These are phyloP conservation scores for Lepus oiostolus DNA, from an alignment of 2,797 vertebrate genomes.

Conservation along the genomic window DNA sequence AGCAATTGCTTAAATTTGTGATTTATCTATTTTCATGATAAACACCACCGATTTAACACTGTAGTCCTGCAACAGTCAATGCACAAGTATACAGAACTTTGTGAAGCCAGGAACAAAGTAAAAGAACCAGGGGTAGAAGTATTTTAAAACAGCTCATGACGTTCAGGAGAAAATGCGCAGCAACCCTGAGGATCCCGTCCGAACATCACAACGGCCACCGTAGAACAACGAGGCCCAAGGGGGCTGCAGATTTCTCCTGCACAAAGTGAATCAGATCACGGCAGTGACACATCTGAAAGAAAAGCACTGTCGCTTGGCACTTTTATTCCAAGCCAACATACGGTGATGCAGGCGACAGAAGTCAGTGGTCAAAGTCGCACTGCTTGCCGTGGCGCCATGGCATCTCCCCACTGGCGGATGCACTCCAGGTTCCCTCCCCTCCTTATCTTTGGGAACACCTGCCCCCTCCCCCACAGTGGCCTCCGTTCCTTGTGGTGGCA, in stretches of 20 bases:
- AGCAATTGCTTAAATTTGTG: not conserved
- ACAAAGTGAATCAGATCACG: not conserved
- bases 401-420: not conserved
- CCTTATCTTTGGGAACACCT: not conserved
- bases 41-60: not conserved
- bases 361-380: not conserved
- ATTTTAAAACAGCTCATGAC: not conserved
- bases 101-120: not conserved
- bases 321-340: not conserved
- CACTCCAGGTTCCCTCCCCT: not conserved
- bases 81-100: not conserved
- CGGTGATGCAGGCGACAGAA: not conserved
- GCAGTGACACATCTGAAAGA: not conserved
- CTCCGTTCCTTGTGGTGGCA: accelerated
- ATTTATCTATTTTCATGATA: not conserved
- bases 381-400: accelerated
- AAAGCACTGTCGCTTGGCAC: not conserved
- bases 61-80: not conserved
- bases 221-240: not conserved
- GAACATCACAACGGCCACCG: not conserved
- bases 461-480: accelerated
- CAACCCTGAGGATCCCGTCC: not conserved
- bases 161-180: not conserved
- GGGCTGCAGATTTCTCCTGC: too few relatives aligned
- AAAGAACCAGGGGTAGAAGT: not conserved